These are phyloP conservation scores for Epinotia demarniana DNA, from an alignment of 2,888 invertebrate species.

Conservation along the genomic window DNA sequence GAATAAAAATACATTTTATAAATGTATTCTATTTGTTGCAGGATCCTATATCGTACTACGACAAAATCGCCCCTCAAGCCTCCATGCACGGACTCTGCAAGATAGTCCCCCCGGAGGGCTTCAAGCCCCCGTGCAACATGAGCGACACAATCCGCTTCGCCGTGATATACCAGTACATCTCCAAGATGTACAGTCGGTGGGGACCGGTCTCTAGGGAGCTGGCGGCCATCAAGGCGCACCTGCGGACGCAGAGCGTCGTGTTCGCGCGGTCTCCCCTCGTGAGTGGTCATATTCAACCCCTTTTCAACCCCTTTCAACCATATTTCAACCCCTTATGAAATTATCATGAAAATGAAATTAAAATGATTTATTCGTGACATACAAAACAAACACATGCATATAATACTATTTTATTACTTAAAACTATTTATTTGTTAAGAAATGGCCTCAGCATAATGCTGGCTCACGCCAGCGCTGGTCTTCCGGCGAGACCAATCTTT, in stretches of 20 bases:
- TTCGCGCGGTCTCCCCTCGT: conserved; percentile 92
- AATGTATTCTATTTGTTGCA: conserved; percentile 51
- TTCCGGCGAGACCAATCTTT: too few species aligned
- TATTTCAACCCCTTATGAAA: too few species aligned
- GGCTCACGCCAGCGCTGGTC: too few species aligned
- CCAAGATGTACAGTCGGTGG: conserved; percentile 94
- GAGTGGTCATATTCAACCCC: conserved; percentile 56
- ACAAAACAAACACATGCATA: too few species aligned
- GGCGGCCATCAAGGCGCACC: conserved; percentile 92
- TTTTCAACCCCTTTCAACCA: background rate
- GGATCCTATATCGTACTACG: conserved; percentile 94
- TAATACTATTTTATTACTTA: too few species aligned
- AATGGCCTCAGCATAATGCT: too few species aligned
- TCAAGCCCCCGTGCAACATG: conserved; percentile 90
- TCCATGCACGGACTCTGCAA: conserved; percentile 94
- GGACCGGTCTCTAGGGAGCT: conserved; percentile 94
- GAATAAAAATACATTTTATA: too few species aligned
- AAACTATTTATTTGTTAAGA: too few species aligned
- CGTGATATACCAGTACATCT: conserved; percentile 95
- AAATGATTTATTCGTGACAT: too few species aligned
- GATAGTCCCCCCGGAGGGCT: conserved; percentile 92
- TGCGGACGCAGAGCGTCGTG: conserved; percentile 90
- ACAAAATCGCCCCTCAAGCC: conserved; percentile 90
- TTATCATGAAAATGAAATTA: too few species aligned
- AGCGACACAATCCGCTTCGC: conserved; percentile 94